These are phyloP conservation scores for Zophobas morio DNA, from an alignment of 1,140 invertebrate genomes.

Conservation along the genomic window DNA sequence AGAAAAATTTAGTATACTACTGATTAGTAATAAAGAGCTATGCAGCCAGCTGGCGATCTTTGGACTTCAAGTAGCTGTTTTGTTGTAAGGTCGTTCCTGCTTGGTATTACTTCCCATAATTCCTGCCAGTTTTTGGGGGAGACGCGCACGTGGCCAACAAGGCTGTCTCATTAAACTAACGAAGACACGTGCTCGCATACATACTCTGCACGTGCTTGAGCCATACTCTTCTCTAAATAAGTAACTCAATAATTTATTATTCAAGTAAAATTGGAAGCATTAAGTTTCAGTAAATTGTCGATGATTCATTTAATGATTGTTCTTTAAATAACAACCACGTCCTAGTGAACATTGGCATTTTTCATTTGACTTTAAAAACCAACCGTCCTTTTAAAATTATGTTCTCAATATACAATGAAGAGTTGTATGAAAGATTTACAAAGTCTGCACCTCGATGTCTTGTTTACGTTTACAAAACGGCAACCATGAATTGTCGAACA, in stretches of 20 bases:
- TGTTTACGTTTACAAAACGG: slow-evolving; percentile 48
- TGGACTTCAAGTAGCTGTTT: slow-evolving; percentile 27
- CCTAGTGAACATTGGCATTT: background rate
- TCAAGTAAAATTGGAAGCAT: slow-evolving; percentile 31
- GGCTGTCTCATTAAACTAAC: slow-evolving; percentile 60
- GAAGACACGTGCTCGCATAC: slow-evolving; percentile 57
- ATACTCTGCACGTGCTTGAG: slow-evolving; percentile 53
- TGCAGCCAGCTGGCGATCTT: slow-evolving; percentile 9
- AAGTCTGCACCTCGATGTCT: slow-evolving; percentile 23
- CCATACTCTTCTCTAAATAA: slow-evolving; percentile 53
- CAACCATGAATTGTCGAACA: slow-evolving; percentile 33
- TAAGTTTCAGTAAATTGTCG: background rate
- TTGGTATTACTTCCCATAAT: slow-evolving; percentile 38
- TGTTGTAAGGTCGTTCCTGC: slow-evolving; percentile 22
- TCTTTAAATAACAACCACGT: too few relatives aligned
- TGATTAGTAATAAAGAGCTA: too few relatives aligned
- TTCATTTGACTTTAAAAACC: background rate
- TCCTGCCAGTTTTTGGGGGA: slow-evolving; percentile 49
- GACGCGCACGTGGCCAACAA: slow-evolving; percentile 56
- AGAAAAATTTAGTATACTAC: too few relatives aligned
- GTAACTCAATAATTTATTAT: slow-evolving; percentile 53
- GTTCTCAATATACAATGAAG: slow-evolving; percentile 11
- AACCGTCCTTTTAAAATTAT: slow-evolving; percentile 10
- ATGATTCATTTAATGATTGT: slow-evolving; percentile 8
- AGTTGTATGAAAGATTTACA: slow-evolving; percentile 28